Evolutionary conservation across 2,888 invertebrate genomes (phyloP), one percentile per base, ranked within the genome.

Genomic region (Sinhomidia bicolor): DNA sequence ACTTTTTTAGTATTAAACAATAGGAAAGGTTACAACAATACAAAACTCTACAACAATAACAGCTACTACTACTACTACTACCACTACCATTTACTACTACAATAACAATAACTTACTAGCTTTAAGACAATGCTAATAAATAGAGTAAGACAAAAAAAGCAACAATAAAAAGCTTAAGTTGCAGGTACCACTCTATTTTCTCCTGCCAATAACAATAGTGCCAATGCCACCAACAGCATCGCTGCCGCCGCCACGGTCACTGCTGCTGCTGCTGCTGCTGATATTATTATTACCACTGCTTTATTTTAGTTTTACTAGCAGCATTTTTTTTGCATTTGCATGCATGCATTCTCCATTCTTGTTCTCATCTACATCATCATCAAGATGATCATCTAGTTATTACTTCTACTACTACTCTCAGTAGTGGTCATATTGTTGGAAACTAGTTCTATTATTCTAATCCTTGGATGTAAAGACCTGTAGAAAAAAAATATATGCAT

Each of bases 101-200:
- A 14, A 47, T 14, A n/a, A 10, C 47, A 47, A 60, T 10, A 3
- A 14, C 65, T 62, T 17, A 29, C 12, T 57, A 20, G 32, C 32
- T 57, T 12, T 41, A 82, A 82, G 47, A 82, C 83, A 71, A 74
- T 54, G 71, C 74, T 74, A 84, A 84, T 84, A 74, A 84, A 84
- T 74, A 82, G 57, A 68, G 41, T 23, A 71, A 84, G 74, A 68
- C 76, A 76, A 76, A 76, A 36, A 36, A 7, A 51, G 51, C 17
- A 76, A 51, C 47, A 74, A 51, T 54, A 51, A 76, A 44, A 17
- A 23, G n/a, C 2, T 12, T 84, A 84, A 74, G 83, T 84, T 84
- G 71, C 82, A 71, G 82, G 82, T 84, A 60, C 57, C 51, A 26
- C 76, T 76, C 29, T 32, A 76, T 76, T 51, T 29, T 54, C 47